phyloP scores from a whole-genome alignment of 1,140 invertebrate genomes.

The Eriosoma lanigerum region DNA sequence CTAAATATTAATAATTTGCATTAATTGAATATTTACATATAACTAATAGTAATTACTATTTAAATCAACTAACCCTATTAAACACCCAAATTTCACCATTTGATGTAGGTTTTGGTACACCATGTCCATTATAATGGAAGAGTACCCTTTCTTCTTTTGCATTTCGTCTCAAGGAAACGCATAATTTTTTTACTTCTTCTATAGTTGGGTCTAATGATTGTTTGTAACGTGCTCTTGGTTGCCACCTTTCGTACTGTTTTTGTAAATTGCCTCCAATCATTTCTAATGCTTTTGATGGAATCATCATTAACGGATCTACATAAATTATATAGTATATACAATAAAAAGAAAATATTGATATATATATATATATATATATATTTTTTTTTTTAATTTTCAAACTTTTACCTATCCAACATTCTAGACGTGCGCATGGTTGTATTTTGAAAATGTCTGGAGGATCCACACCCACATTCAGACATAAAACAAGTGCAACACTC shows the following conservation, averaged over 20 bases:
- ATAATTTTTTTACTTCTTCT: constrained; percentile 97
- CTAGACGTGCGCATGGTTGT: constrained; percentile 89
- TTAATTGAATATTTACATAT: constrained; percentile 24
- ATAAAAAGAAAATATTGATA: not conserved
- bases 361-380: too few species aligned
- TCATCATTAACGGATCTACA: constrained; percentile 78
- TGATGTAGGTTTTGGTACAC: constrained; percentile 94
- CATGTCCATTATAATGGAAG: constrained; percentile 99
- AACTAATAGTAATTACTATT: constrained; percentile 7
- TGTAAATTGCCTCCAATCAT: constrained; percentile 88
- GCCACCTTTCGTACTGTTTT: constrained; percentile 97
- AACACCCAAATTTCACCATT: constrained; percentile 99
- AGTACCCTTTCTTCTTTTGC: constrained; percentile 98
- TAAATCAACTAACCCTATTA: constrained; percentile 74
- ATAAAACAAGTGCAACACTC: constrained; percentile 96
- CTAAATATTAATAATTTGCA: constrained; percentile 61
- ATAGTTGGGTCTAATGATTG: constrained; percentile 95
- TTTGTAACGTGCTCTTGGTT: constrained; percentile 94
- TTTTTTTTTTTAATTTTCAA: too few species aligned
- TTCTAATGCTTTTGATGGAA: constrained; percentile 91
- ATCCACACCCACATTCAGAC: constrained; percentile 98
- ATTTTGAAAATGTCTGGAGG: constrained; percentile 98
- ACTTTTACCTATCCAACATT: constrained; percentile 91
- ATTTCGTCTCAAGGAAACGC: constrained; percentile 90
- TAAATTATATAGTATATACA: constrained; percentile 2